Evolutionary conservation across 2,888 invertebrate species (phyloP), one percentile per base, ranked within the genome.

Genomic region (Piscicola geometra): DNA sequence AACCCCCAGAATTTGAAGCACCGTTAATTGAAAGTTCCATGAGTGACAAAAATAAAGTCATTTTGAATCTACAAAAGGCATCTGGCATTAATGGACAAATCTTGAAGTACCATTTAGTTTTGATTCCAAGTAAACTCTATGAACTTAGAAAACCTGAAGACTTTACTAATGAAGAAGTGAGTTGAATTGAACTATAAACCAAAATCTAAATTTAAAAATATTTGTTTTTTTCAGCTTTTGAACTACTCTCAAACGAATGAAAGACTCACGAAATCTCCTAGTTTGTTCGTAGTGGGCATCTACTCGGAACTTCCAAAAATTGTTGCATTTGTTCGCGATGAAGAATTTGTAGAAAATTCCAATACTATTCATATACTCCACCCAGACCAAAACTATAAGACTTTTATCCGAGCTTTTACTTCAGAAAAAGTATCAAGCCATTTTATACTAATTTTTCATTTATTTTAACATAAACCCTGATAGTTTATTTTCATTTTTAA

Each of bases 11-110:
- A 30, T 50, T 50, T 32, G 28, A 9, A 30, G 71, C 71, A 15
- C 71, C 71, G 18, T 0, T 32, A 30, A 32, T 71, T 50, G 30
- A 47, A 52, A 71, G 28, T 9, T 50, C 52, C 21, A 32, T 30
- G 21, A 32, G 30, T n/a, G 52, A 71, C 21, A 76, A 78, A 30
- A 56, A 69, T n/a, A 68, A 56, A n/a, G 36, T 83, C 33, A 80
- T 78, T 33, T 76, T 84, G 33, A 50, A 75, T 5, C 77, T 84
- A 67, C 64, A 78, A 9, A 77, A 79, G 36, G 96, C 98, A 0
- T 94, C 95, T 0, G 98, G 98, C 87, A 96, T 96, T 86, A 95
- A 96, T 84, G 98, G 99, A 32, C 95, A 94, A 9, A 95, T 99
- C 81, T 94, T 93, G 77, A 94, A 98, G 87, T 99, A 99, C 87